Base-by-base conservation (phyloP, 2,888 invertebrate species). In the Papilio protenor region DNA sequence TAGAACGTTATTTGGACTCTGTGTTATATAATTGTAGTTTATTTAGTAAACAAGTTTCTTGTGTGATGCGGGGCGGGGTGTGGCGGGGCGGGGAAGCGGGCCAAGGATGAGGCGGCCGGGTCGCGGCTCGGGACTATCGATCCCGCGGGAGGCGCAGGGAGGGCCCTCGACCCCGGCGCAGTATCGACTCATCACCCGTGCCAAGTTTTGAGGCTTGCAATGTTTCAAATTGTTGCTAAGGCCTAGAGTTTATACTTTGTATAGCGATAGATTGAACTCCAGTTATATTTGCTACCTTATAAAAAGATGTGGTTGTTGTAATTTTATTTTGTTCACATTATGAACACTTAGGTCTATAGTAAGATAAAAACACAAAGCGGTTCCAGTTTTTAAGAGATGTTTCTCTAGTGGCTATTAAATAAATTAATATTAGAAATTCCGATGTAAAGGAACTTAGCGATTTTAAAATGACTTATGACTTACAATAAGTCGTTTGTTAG, bases 61-160 rank as follows among this genome's bases (percentile, higher is more conserved):
- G 59, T 74, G 76, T 1, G 40, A 18, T 33, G 40, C 45, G 77
- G 11, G n/a, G 10, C n/a, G 27, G 55, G 47, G 73, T 81, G 81
- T 82, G 55, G 57, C 27, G 77, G 81, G 81, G 82, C 81, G 82
- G 83, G 79, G 78, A 90, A 87, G 82, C 87, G 85, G 92, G 92
- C 90, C 92, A 92, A 92, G 92, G 92, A 90, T 90, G 85, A 84
- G 72, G 82, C 84, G 87, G 85, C 87, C 90, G 83, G 88, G 87
- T 83, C 86, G 82, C 85, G 16, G 21, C 21, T 57, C 57, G 57
- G 83, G 87, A 88, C 80, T 91, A 90, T 90, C 87, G 91, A 90
- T 90, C 91, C 82, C 84, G 61, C 27, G 27, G 33, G 64, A 64
- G 33, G 33, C 64, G 33, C 64, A 64, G 64, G 33, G 64, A 64